Base-by-base conservation (phyloP, 1,140 invertebrate species). In the Drosophila gunungcola region DNA sequence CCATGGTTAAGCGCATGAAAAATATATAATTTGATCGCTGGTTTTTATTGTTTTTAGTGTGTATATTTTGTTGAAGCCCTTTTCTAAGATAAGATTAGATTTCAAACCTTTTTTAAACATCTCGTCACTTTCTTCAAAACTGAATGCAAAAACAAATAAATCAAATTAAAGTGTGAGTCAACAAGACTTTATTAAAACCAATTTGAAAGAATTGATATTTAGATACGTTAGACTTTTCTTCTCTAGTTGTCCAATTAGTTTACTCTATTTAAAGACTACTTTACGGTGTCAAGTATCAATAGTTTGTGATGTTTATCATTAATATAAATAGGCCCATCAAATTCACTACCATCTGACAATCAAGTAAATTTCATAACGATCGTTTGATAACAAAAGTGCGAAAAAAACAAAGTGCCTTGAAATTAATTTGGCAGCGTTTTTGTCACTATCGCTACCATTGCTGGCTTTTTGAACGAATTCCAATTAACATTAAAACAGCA, bases 311-410 rank as follows among this genome's bases (percentile, higher is more conserved):
- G 32, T 54, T 60, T 60, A 60, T 60, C 46, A 16, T 3, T 21
- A 9, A 54, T 53, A 60, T 60, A 54, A 39, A 54, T 54, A 39
- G 57, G 45, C 32, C 57, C 57, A 60, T 60, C 25, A 60, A 60
- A 53, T 42, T 58, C 29, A 41, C 41, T 45, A 60, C 55, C 32
- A 58, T 46, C 42, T 45, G 60, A 29, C 52, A 38, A 61, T 38
- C 45, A 36, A 6, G 10, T 36, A 48, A 65, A 65, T 61, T 65
- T 65, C 62, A 60, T 60, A 60, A 60, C 43, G 11, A 49, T 10
- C 34, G 3, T 13, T 25, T 60, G 54, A 65, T 60, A 65, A 60
- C 32, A 29, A 42, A 64, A 29, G 32, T 10, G 60, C 41, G 27
- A 63, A 43, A 46, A 29, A 34, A 63, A 27, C n/a, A n/a, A 38